phyloP scores from a whole-genome alignment of 2,113 vertebrate genomes.

The Sterrhoptilus dennistouni region DNA sequence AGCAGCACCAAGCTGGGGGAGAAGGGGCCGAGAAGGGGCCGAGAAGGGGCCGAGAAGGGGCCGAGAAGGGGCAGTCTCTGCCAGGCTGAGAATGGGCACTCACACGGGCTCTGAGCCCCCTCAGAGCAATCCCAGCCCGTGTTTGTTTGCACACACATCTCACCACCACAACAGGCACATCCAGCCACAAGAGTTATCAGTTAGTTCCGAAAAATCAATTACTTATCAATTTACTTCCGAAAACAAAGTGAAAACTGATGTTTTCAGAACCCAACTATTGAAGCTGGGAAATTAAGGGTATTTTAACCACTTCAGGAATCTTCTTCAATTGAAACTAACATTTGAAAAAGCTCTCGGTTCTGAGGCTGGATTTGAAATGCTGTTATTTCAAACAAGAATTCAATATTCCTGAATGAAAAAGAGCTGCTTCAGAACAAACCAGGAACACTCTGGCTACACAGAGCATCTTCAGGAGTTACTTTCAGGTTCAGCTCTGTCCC shows the following conservation, averaged over 20 bases:
- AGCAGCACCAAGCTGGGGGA: neutral
- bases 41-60: too few relatives aligned
- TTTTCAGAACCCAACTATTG: neutral
- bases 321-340: neutral
- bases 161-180: neutral
- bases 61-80: neutral
- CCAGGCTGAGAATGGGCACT: neutral
- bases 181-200: neutral
- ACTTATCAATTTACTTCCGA: too few relatives aligned
- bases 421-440: neutral
- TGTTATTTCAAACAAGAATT: neutral
- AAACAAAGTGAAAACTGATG: fast-evolving
- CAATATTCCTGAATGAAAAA: neutral
- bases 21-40: neutral
- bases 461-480: neutral
- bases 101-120: neutral
- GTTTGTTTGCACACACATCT: too few relatives aligned
- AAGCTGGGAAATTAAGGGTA: neutral
- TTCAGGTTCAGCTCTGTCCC: neutral
- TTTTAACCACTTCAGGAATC: neutral
- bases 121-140: neutral
- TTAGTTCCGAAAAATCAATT: neutral
- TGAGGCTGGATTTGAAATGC: neutral
- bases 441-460: neutral
- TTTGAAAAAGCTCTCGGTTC: neutral